Percentiles rank a stretch among this genome's conserved stretches.
Conservation (phyloP, 2,888 invertebrate genomes). For the Antheraea assamensis region DNA sequence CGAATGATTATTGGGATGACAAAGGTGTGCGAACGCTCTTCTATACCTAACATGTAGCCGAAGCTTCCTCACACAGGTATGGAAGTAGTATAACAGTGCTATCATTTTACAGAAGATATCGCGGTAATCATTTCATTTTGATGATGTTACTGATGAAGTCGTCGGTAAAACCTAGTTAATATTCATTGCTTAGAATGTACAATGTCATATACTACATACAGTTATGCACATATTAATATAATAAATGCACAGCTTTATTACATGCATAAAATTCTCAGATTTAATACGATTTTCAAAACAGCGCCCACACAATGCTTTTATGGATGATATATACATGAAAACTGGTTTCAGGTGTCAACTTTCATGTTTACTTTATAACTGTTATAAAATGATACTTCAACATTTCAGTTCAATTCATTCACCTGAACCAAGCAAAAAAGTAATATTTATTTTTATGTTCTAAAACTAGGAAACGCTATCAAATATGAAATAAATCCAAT, state of each 20-base stretch:
- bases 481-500: conserved; percentile 3
- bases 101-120: no score
- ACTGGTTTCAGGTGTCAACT: conserved; percentile 5
- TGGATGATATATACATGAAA: background rate
- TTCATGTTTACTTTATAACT: conserved; percentile 8
- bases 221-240: background rate
- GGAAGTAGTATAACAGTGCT: no score
- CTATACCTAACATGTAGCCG: no score
- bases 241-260: conserved; percentile 5
- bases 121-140: no score
- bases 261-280: background rate
- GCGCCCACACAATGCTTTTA: background rate
- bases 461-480: background rate
- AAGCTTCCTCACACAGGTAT: no score
- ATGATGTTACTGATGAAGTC: no score
- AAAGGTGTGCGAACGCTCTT: no score
- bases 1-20: no score
- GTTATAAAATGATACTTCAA: background rate
- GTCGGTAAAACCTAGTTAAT: no score
- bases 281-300: background rate
- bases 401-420: background rate
- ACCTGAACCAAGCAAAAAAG: background rate
- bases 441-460: background rate
- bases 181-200: background rate
- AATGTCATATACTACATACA: background rate